Base-by-base conservation (phyloP, 2,797 vertebrate species). In the Brachymystax lenok region DNA sequence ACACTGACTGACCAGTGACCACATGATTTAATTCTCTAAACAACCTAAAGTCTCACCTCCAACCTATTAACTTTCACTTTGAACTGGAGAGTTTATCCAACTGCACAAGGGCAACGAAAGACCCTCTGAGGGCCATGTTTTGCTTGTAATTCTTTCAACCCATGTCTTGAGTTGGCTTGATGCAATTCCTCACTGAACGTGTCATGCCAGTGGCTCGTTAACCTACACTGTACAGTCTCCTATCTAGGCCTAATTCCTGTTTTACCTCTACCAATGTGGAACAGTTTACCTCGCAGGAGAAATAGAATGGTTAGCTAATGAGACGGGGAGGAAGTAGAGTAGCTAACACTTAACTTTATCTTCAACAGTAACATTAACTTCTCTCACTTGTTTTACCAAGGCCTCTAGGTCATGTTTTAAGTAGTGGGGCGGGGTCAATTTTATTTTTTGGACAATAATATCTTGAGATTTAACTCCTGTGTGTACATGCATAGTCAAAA, bases 251-350 rank as follows among this genome's bases (percentile, higher is more conserved):
- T 40, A 66, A 77, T 66, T 82, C 51, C 63, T 73, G 16, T 70
- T 80, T 71, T 28, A 74, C 74, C 54, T 76, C 59, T 74, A 56
- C 54, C 77, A 85, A 75, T 78, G 82, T 82, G 80, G 75, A 77
- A 40, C 74, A 61, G 46, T 74, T 77, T 71, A 77, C 74, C n/a
- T 54, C 50, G 12, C 74, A 73, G 77, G 56, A 77, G 61, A 68
- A 61, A 0, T 73, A 61, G 24, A 71, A 35, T 69, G 71, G 75
- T 71, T 77, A 74, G 54, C n/a, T 81, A 80, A 86, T 73, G 74
- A 74, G 54, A 46, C 28, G 13, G 68, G 27, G 17, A 75, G 75
- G 68, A 87, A 79, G 72, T 75, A 50, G 61, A 61, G 63, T 35
- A 27, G 54, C 54, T 33, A 8, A 40, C 8, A 2, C 8, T 40